phyloP scores from a whole-genome alignment of 2,888 invertebrate species.

The Orthosia incerta region DNA sequence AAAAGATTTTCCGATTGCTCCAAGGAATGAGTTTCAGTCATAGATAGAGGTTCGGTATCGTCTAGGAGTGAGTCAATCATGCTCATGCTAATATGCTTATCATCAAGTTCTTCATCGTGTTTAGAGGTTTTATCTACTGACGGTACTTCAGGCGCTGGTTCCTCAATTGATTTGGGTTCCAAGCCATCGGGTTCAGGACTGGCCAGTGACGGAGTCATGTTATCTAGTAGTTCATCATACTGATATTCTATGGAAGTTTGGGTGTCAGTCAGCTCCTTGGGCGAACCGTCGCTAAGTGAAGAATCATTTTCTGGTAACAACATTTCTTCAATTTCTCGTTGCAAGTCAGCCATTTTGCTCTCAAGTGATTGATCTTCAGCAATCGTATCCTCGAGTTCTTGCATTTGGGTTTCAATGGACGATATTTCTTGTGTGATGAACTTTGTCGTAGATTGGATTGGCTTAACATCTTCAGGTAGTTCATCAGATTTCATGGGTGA shows the following conservation, averaged over 20 bases:
- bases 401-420: conserved; percentile 59
- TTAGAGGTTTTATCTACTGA: conserved; percentile 49
- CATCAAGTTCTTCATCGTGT: conserved; percentile 69
- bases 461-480: conserved; percentile 28
- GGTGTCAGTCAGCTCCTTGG: conserved; percentile 79
- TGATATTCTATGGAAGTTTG: conserved; percentile 80
- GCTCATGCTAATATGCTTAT: conserved; percentile 78
- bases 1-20: conserved; percentile 69
- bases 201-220: conserved; percentile 80
- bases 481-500: conserved; percentile 26
- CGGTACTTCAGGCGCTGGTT: conserved; percentile 19
- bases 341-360: conserved; percentile 88
- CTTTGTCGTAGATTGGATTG: conserved; percentile 45
- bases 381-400: conserved; percentile 70
- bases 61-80: conserved; percentile 79
- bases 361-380: conserved; percentile 86
- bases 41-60: conserved; percentile 73
- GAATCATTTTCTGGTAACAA: conserved; percentile 86
- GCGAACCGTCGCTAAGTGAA: conserved; percentile 82
- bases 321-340: conserved; percentile 89
- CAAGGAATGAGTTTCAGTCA: conserved; percentile 72
- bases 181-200: conserved; percentile 81
- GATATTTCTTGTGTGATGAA: conserved; percentile 68
- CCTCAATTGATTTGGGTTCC: conserved; percentile 53
- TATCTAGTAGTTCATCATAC: conserved; percentile 80